Percentiles rank a stretch among this genome's conserved stretches.
phyloP scores from a whole-genome alignment of 2,888 invertebrate genomes.

The Unio pictorum region DNA sequence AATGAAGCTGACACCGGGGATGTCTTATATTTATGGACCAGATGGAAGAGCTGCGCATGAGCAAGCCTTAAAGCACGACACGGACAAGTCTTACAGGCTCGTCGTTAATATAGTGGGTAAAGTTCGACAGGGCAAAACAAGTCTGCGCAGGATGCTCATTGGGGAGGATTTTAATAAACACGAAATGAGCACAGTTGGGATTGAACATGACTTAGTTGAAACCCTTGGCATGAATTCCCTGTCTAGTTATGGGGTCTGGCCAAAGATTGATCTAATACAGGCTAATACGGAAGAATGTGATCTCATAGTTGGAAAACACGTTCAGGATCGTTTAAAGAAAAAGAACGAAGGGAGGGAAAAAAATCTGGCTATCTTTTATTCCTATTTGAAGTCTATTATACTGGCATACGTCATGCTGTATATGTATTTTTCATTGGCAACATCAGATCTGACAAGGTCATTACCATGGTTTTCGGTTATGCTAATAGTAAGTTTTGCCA shows the following conservation, averaged over 20 bases:
- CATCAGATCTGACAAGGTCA: not conserved
- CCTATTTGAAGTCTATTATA: conserved; percentile 29
- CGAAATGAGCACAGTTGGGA: conserved; percentile 42
- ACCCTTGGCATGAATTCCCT: conserved; percentile 19
- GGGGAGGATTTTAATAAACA: conserved; percentile 32
- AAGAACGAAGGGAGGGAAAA: conserved; percentile 9
- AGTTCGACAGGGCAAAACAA: conserved; percentile 44
- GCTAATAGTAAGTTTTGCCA: conserved; percentile 15
- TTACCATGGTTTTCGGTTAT: conserved; percentile 28
- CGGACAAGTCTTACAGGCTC: conserved; percentile 31
- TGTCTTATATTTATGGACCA: conserved; percentile 42
- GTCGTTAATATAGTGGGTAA: conserved; percentile 42
- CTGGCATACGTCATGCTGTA: conserved; percentile 26
- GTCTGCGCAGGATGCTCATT: conserved; percentile 33
- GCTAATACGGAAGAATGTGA: conserved; percentile 37
- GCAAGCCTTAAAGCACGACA: conserved; percentile 32
- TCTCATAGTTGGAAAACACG: conserved; percentile 34
- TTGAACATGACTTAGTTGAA: conserved; percentile 45
- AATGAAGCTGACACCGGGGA: conserved; percentile 39
- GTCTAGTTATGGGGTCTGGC: conserved; percentile 14
- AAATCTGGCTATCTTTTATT: conserved; percentile 17
- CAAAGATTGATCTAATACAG: conserved; percentile 23
- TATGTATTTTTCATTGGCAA: conserved; percentile 21
- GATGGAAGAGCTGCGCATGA: conserved; percentile 33
- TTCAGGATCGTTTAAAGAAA: conserved; percentile 23